Evolutionary conservation across 2,797 vertebrate genomes (phyloP).

Genomic region (Rhinogobio ventralis): DNA sequence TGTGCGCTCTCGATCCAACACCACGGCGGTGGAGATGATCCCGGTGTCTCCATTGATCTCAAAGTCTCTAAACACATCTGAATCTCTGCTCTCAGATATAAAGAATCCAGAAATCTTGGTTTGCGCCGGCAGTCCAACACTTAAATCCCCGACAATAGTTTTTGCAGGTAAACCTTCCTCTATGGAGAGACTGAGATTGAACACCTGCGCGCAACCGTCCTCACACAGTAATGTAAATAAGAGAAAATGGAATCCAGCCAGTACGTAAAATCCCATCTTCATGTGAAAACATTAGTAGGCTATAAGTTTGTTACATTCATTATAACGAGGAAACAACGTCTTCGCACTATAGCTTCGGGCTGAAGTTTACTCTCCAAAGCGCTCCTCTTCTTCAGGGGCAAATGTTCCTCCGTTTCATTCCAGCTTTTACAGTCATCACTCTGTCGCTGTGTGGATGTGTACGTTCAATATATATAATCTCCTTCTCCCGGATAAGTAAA

Average conservation of each 20-base stretch:
- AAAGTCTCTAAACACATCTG: conserved; percentile 87
- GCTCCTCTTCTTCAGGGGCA: not conserved
- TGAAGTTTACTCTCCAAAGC: conserved; percentile 11
- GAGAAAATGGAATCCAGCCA: conserved; percentile 49
- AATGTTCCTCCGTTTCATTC: not conserved
- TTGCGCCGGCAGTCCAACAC: conserved; percentile 76
- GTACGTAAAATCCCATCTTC: conserved; percentile 41
- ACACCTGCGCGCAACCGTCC: conserved; percentile 75
- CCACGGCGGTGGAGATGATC: conserved; percentile 86
- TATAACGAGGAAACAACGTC: not conserved
- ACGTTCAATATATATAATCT: not conserved
- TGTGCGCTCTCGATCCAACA: conserved; percentile 87
- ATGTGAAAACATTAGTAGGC: not conserved
- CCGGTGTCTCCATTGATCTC: conserved; percentile 89
- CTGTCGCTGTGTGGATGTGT: not conserved
- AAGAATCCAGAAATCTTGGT: conserved; percentile 83
- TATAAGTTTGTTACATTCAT: not conserved
- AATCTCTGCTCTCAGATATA: conserved; percentile 89
- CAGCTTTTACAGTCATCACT: conserved; percentile 7
- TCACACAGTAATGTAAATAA: conserved; percentile 64
- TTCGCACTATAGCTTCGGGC: not conserved
- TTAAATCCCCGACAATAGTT: conserved; percentile 89
- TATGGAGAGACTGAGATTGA: conserved; percentile 84
- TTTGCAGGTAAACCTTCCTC: conserved; percentile 87
- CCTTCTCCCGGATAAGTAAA: not conserved